A percentile compares a stretch with the other conserved stretches of the same genome.
Conservation (phyloP, 2,888 invertebrate genomes). For the Chrysomela aeneicollis region DNA sequence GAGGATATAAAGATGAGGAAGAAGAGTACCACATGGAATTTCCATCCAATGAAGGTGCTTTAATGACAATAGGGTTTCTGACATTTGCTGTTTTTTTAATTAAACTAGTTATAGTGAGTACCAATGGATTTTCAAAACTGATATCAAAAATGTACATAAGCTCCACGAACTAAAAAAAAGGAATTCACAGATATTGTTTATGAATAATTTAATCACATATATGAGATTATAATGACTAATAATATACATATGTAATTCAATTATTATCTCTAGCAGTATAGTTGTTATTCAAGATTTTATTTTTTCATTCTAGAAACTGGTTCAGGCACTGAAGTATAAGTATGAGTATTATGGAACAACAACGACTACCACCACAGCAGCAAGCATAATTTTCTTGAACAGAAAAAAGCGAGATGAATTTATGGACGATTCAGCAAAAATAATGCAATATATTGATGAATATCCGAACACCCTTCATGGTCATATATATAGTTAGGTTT, state of each 20-base stretch:
- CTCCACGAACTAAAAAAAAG: too few relatives aligned
- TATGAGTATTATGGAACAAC: conserved; percentile 40
- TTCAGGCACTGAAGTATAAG: conserved; percentile 13
- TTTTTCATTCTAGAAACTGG: conserved; percentile 15
- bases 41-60: conserved; percentile 80
- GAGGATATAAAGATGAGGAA: conserved; percentile 51
- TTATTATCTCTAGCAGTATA: not conserved
- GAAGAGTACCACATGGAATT: conserved; percentile 70
- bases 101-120: conserved; percentile 79
- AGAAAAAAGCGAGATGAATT: conserved; percentile 41
- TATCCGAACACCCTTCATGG: conserved; percentile 29
- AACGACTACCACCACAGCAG: conserved; percentile 62
- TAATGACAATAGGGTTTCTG: conserved; percentile 84
- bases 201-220: too few relatives aligned
- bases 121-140: too few relatives aligned
- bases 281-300: not conserved
- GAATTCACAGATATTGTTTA: too few relatives aligned
- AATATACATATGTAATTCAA: too few relatives aligned
- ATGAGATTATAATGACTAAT: too few relatives aligned
- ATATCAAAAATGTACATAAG: too few relatives aligned
- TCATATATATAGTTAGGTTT: too few relatives aligned
- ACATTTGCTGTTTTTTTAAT: conserved; percentile 87
- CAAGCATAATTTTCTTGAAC: conserved; percentile 52
- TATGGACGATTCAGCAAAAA: conserved; percentile 46
- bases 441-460: conserved; percentile 54